These are phyloP conservation scores for Parotia lawesii DNA, from an alignment of 2,113 vertebrate genomes.

Conservation along the genomic window DNA sequence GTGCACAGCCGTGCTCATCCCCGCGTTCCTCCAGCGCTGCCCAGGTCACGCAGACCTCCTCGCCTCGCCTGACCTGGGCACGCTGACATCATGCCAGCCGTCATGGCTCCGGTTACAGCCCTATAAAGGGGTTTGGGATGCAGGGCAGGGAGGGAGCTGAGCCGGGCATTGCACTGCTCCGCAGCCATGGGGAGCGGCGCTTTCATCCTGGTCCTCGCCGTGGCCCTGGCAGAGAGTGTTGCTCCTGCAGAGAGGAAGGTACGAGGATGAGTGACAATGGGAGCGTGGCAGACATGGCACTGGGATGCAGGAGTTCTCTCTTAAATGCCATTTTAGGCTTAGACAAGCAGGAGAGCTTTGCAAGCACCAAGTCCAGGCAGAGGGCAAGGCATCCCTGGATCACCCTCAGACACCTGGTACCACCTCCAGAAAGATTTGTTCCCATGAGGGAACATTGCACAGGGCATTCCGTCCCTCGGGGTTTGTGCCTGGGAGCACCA, in stretches of 20 bases:
- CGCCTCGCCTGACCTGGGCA: background rate
- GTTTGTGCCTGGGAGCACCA: background rate
- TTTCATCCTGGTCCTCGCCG: background rate
- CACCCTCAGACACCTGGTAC: background rate
- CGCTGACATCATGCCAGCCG: background rate
- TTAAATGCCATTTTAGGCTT: background rate
- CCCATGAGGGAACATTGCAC: background rate
- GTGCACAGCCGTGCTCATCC: background rate
- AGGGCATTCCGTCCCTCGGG: background rate
- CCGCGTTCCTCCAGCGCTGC: background rate
- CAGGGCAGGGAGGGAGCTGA: background rate
- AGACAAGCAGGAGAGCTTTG: background rate
- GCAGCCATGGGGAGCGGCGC: background rate
- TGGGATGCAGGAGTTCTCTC: background rate
- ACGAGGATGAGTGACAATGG: background rate
- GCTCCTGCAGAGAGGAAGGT: background rate
- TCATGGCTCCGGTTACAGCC: background rate
- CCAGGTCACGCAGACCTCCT: conserved; percentile 25
- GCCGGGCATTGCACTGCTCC: rapidly evolving
- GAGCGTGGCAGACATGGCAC: rapidly evolving
- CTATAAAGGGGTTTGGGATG: background rate
- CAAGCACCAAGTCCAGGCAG: background rate
- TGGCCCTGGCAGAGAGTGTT: rapidly evolving
- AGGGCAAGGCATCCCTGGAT: background rate
- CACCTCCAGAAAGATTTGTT: background rate